A percentile compares a stretch with the other conserved stretches of the same genome.
Conservation (phyloP, 2,797 vertebrate genomes). For the Sus cebifrons region DNA sequence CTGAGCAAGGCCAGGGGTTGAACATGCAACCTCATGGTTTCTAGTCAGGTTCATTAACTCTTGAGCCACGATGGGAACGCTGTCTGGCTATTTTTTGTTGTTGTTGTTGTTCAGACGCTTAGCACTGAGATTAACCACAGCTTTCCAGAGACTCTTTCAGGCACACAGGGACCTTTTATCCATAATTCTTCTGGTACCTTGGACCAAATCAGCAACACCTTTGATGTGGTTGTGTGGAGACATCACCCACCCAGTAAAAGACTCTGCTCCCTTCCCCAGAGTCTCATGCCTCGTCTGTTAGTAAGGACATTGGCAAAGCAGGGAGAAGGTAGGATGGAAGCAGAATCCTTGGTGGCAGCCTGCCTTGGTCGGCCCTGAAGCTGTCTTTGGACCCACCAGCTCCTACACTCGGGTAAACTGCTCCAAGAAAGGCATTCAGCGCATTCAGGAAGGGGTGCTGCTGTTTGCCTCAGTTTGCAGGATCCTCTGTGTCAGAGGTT, state of each 20-base stretch:
- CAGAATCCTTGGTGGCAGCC: background rate
- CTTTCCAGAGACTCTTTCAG: background rate
- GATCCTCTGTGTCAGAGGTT: background rate
- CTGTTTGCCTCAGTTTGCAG: background rate
- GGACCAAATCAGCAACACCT: background rate
- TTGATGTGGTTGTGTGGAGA: background rate
- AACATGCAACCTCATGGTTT: too few species aligned
- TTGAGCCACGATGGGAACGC: too few species aligned
- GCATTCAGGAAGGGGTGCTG: background rate
- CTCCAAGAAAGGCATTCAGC: background rate
- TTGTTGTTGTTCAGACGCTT: background rate
- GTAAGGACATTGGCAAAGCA: background rate
- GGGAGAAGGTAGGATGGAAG: rapidly evolving
- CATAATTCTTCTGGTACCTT: background rate
- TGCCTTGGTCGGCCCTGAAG: background rate
- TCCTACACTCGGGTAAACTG: background rate
- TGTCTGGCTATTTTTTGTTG: too few species aligned
- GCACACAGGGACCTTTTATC: background rate
- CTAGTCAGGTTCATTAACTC: too few species aligned
- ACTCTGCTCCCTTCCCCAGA: background rate
- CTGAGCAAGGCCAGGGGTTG: too few species aligned
- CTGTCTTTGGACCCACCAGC: background rate
- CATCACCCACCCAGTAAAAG: background rate
- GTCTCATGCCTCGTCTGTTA: background rate
- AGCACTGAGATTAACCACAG: rapidly evolving